These are phyloP conservation scores for Aegithalos caudatus DNA, from an alignment of 2,113 vertebrate genomes.

Conservation along the genomic window DNA sequence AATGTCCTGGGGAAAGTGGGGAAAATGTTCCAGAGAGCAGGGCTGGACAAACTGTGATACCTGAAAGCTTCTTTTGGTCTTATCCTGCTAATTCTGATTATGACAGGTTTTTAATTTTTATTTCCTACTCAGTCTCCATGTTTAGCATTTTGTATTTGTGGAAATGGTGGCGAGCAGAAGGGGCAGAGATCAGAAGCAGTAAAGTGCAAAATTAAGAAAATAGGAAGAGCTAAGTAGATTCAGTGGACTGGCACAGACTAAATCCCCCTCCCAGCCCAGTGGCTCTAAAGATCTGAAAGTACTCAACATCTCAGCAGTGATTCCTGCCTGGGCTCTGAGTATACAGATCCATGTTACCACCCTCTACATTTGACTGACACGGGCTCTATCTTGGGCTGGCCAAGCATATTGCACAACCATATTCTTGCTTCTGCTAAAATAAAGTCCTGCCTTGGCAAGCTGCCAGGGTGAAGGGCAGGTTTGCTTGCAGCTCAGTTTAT, in stretches of 20 bases:
- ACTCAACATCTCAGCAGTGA: accelerated
- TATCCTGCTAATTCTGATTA: not conserved
- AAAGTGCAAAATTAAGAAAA: not conserved
- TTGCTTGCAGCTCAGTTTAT: not conserved
- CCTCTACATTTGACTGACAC: not conserved
- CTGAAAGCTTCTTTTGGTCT: not conserved
- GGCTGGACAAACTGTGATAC: not conserved
- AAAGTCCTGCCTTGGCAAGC: not conserved
- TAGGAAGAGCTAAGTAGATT: not conserved
- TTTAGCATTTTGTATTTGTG: not conserved
- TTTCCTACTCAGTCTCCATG: not conserved
- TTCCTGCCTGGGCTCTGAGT: not conserved
- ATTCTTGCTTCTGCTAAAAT: not conserved
- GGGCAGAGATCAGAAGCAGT: not conserved
- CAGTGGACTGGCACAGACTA: not conserved
- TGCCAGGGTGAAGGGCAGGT: not conserved
- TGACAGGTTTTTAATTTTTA: not conserved
- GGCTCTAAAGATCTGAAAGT: not conserved
- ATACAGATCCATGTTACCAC: not conserved
- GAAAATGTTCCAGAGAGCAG: not conserved
- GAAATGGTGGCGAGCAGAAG: not conserved
- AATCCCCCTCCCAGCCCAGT: accelerated
- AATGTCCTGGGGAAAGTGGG: not conserved
- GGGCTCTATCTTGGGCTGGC: not conserved
- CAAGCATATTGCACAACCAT: not conserved